These are phyloP conservation scores for Acromyrmex heyeri DNA, from an alignment of 1,140 invertebrate species.

Conservation along the genomic window DNA sequence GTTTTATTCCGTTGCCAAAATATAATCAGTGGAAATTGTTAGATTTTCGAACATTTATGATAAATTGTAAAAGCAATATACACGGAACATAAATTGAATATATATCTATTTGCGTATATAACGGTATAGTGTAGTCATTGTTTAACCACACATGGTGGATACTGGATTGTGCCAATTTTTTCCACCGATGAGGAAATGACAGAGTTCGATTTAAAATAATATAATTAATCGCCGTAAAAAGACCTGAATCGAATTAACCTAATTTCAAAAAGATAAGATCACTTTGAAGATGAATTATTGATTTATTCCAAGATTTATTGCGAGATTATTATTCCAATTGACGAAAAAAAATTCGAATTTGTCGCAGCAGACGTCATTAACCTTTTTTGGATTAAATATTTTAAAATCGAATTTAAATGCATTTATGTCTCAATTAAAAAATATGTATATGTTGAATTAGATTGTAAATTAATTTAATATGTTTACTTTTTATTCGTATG, in stretches of 20 bases:
- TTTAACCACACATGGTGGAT: background rate
- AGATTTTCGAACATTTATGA: background rate
- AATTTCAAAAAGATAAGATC: conserved; percentile 16
- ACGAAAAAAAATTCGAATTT: background rate
- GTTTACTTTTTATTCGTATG: background rate
- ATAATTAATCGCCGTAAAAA: background rate
- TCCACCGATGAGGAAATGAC: background rate
- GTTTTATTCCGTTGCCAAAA: background rate
- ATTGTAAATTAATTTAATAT: background rate
- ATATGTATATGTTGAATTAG: background rate
- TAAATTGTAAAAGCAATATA: background rate
- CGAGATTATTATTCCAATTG: background rate
- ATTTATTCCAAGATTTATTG: background rate
- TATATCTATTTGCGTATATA: background rate
- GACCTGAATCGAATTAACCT: background rate
- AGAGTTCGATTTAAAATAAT: background rate
- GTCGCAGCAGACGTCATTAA: background rate
- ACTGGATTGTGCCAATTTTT: background rate
- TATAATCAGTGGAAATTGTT: background rate
- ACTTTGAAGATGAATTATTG: background rate
- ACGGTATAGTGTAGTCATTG: background rate
- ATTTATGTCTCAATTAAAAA: background rate
- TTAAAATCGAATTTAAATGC: background rate
- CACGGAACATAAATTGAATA: background rate
- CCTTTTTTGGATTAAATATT: background rate